phyloP scores from a whole-genome alignment of 2,113 vertebrate species.

The Oncorhynchus clarkii region DNA sequence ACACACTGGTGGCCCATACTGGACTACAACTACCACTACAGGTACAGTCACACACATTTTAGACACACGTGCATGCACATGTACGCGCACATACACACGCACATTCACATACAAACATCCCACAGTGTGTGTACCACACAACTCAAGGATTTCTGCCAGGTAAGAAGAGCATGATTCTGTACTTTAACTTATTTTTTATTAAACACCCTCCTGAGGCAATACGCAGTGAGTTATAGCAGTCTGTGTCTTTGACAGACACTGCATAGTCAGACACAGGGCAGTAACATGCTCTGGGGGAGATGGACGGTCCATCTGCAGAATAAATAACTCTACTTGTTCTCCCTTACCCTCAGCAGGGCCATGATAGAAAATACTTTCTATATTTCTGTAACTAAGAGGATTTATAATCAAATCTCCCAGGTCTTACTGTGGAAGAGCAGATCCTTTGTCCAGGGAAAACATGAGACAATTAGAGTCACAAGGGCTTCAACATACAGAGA shows the following conservation, averaged over 20 bases:
- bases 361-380: constrained; percentile 1
- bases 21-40: too few species aligned
- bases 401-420: background rate
- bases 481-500: background rate
- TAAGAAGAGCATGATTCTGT: background rate
- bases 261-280: background rate
- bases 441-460: background rate
- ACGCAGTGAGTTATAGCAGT: background rate
- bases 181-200: constrained; percentile 29
- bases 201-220: background rate
- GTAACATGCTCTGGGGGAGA: background rate
- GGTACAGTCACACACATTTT: too few species aligned
- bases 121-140: background rate
- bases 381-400: constrained; percentile 13
- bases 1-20: too few species aligned
- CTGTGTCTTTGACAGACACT: constrained; percentile 71
- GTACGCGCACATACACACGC: too few species aligned
- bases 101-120: background rate
- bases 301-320: background rate
- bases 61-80: too few species aligned
- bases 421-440: background rate
- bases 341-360: background rate
- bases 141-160: background rate
- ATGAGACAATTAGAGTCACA: background rate
- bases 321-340: too few species aligned